These are phyloP conservation scores for Gambusia holbrooki DNA, from an alignment of 2,113 vertebrate genomes.

Conservation along the genomic window DNA sequence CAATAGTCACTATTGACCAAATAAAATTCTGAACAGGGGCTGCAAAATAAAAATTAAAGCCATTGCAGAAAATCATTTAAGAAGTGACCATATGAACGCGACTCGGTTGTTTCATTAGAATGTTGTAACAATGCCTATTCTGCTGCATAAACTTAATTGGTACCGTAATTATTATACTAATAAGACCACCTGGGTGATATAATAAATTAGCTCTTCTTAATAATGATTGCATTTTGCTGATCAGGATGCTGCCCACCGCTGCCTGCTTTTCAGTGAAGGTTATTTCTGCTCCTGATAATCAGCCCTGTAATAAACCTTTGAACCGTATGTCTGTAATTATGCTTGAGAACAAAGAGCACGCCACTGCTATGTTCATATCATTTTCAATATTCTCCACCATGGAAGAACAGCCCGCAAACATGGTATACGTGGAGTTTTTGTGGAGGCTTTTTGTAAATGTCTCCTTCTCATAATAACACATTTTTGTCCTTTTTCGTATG, in stretches of 20 bases:
- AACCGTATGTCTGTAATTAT: constrained; percentile 28
- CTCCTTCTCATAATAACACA: neutral
- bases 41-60: neutral
- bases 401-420: neutral
- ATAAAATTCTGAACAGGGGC: neutral
- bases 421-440: neutral
- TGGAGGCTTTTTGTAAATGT: neutral
- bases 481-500: neutral
- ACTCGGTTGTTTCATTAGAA: too few species aligned
- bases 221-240: constrained; percentile 1
- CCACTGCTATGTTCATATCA: neutral
- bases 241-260: constrained; percentile 4
- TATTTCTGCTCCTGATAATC: constrained; percentile 31
- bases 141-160: too few species aligned
- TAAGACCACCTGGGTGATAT: neutral
- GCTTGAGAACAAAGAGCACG: neutral
- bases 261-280: constrained; percentile 10
- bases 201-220: neutral
- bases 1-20: neutral
- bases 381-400: neutral
- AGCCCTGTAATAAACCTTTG: constrained; percentile 74
- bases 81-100: too few species aligned
- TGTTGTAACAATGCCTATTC: too few species aligned
- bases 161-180: neutral
- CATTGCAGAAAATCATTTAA: too few species aligned